Conservation (phyloP, 1,140 invertebrate species). For the Papilio dardanus region DNA sequence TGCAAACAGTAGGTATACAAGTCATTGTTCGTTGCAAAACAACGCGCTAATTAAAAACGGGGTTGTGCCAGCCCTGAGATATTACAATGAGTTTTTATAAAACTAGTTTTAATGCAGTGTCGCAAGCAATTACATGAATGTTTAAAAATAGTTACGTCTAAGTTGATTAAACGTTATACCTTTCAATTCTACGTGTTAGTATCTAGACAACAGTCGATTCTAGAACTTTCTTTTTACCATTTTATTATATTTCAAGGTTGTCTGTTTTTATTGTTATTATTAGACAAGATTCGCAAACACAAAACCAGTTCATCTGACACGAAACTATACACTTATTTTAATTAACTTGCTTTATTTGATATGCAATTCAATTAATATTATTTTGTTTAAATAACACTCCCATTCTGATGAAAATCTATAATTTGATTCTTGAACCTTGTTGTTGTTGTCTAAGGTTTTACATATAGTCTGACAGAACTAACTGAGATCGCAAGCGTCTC, state of each 20-base stretch:
- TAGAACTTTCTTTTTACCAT: not conserved
- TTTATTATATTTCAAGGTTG: not conserved
- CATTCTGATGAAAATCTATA: too few species aligned
- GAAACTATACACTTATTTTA: not conserved
- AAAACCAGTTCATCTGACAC: not conserved
- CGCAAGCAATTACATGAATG: not conserved
- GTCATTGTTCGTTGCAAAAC: not conserved
- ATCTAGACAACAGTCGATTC: not conserved
- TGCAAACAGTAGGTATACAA: slow-evolving; percentile 13
- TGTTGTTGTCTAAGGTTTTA: too few species aligned
- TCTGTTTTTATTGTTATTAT: not conserved
- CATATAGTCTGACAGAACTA: too few species aligned
- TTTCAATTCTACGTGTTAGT: too few species aligned
- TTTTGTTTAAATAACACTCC: too few species aligned
- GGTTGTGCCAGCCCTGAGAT: not conserved
- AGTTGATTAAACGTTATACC: too few species aligned
- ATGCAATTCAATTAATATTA: too few species aligned
- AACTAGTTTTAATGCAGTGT: too few species aligned
- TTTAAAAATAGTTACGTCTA: not conserved
- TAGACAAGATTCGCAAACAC: slow-evolving; percentile 3
- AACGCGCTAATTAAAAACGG: slow-evolving; percentile 19
- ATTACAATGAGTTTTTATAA: not conserved
- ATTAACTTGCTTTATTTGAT: not conserved
- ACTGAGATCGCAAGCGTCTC: too few species aligned
- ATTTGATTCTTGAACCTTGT: too few species aligned